These are phyloP conservation scores for Drosophila multiciliata DNA, from an alignment of 2,888 invertebrate genomes.

Conservation along the genomic window DNA sequence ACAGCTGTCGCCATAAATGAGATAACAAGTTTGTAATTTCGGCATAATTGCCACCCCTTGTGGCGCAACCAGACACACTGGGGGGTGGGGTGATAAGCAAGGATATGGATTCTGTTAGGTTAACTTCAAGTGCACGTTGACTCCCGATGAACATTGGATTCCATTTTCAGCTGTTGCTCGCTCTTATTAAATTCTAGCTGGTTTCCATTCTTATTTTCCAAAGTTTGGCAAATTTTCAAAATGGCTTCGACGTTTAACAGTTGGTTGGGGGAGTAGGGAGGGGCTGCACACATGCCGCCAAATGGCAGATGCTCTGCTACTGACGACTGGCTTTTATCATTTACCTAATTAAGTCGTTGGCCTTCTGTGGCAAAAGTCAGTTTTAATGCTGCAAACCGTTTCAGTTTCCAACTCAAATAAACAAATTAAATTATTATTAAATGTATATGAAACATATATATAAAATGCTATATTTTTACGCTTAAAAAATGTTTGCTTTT, in stretches of 20 bases:
- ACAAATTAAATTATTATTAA: background rate
- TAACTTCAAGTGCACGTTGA: constrained; percentile 17
- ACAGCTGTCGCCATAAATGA: constrained; percentile 76
- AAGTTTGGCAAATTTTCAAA: constrained; percentile 28
- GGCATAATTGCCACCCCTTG: constrained; percentile 62
- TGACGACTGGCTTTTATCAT: constrained; percentile 37
- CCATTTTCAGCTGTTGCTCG: constrained; percentile 33
- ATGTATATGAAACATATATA: background rate
- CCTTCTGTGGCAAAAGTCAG: constrained; percentile 23
- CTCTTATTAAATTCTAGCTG: constrained; percentile 55
- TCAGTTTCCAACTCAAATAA: background rate
- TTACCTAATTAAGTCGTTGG: constrained; percentile 48
- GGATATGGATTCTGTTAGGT: constrained; percentile 15
- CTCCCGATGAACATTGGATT: constrained; percentile 44
- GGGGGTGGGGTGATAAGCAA: background rate
- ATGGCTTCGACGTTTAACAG: background rate
- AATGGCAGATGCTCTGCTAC: constrained; percentile 39
- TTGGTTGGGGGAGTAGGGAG: too few species aligned
- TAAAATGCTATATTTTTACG: background rate
- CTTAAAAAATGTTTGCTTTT: background rate
- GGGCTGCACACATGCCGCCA: constrained; percentile 9
- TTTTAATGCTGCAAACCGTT: background rate
- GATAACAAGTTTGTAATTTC: constrained; percentile 77
- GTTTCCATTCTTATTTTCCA: constrained; percentile 33
- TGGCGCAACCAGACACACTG: background rate